Evolutionary conservation across 2,113 vertebrate genomes (phyloP).

Genomic region (Mesocricetus auratus): DNA sequence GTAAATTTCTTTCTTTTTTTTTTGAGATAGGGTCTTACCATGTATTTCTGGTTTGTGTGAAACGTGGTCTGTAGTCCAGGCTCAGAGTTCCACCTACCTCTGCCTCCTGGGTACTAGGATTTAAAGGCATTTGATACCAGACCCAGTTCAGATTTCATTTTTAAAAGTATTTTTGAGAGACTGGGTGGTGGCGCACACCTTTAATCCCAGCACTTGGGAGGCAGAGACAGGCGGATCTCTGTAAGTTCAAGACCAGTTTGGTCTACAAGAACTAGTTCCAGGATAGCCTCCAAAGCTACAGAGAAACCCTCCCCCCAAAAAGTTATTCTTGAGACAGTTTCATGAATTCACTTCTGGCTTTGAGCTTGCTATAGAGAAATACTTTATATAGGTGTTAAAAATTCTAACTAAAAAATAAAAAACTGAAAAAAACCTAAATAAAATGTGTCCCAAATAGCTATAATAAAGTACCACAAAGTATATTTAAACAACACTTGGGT

Average conservation of each 20-base stretch:
- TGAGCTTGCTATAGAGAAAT: neutral
- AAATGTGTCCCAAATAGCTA: neutral
- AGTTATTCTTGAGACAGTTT: neutral
- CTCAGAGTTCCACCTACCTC: neutral
- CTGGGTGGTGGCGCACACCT: too few relatives aligned
- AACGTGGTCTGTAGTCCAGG: neutral
- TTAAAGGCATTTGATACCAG: neutral
- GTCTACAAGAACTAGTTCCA: too few relatives aligned
- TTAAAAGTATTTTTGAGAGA: neutral
- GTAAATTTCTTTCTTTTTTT: neutral
- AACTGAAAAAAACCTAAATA: neutral
- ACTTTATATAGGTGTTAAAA: neutral
- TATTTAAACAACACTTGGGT: neutral
- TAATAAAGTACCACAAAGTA: neutral
- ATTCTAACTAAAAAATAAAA: neutral
- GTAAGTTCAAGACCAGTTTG: too few relatives aligned
- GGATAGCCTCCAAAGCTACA: too few relatives aligned
- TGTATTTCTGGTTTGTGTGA: neutral
- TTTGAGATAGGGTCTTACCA: neutral
- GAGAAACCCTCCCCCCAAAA: too few relatives aligned
- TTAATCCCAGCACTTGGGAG: too few relatives aligned
- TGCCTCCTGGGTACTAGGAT: neutral
- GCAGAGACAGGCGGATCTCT: too few relatives aligned
- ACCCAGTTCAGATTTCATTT: neutral
- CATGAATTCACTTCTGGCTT: neutral